Percentiles rank a stretch among this genome's conserved stretches.
Evolutionary conservation across 2,797 vertebrate species (phyloP).

Genomic region (Xerus rutilus): DNA sequence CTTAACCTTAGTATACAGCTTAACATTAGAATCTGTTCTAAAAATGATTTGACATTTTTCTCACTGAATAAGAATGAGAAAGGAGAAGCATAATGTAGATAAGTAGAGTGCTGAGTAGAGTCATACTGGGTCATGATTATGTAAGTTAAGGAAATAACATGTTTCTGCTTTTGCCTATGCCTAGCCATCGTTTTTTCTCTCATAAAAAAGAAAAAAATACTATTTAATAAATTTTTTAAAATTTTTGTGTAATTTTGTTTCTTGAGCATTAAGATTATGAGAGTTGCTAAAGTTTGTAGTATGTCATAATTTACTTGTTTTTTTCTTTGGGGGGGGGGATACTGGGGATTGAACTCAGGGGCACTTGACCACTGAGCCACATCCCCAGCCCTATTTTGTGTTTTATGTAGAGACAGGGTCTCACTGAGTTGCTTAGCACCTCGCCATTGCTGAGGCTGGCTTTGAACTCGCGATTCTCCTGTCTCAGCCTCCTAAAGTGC

Average conservation of each 20-base stretch:
- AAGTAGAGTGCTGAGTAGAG: conserved; percentile 36
- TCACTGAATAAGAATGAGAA: conserved; percentile 62
- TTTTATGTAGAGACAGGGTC: no score
- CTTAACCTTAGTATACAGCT: background rate
- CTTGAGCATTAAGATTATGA: conserved; percentile 55
- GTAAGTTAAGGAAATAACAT: conserved; percentile 50
- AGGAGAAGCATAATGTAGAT: conserved; percentile 20
- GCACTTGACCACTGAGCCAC: no score
- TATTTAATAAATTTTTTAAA: conserved; percentile 61
- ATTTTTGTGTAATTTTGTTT: conserved; percentile 60
- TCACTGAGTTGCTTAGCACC: no score
- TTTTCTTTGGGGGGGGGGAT: background rate
- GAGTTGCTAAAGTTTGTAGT: conserved; percentile 59
- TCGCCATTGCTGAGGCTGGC: no score
- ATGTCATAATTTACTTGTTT: conserved; percentile 50
- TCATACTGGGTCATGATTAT: conserved; percentile 42
- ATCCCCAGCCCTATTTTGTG: no score
- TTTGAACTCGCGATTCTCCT: no score
- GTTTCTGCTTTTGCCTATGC: conserved; percentile 40
- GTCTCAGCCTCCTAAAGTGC: no score
- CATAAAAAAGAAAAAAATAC: background rate
- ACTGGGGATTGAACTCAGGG: no score
- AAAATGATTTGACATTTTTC: conserved; percentile 66
- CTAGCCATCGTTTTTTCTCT: conserved; percentile 21
- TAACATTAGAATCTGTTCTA: conserved; percentile 59